A percentile compares a stretch with the other conserved stretches of the same genome.
Conservation (phyloP, 2,113 vertebrate genomes). For the Etheostoma spectabile region DNA sequence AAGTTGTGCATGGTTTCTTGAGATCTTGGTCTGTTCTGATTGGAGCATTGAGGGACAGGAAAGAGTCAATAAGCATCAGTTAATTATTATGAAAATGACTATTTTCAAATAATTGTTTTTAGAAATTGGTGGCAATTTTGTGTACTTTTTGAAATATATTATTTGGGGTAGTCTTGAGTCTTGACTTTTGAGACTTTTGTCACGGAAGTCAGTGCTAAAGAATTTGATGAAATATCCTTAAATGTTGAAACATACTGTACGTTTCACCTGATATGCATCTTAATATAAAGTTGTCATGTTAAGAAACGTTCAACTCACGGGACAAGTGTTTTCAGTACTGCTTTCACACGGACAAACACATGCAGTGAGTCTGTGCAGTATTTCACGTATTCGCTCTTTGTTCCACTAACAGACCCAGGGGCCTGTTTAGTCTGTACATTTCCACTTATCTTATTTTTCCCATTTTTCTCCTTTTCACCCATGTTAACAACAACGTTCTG, state of each 20-base stretch:
- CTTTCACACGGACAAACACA: slow-evolving; percentile 35
- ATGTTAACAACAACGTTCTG: slow-evolving; percentile 51
- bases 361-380: slow-evolving; percentile 48
- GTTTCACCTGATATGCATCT: neutral
- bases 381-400: slow-evolving; percentile 73
- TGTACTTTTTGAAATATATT: no score
- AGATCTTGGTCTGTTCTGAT: no score
- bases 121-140: no score
- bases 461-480: slow-evolving; percentile 48
- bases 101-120: no score
- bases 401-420: slow-evolving; percentile 40
- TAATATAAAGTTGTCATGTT: neutral
- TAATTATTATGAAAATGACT: no score
- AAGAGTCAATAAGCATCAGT: no score
- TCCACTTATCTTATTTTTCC: slow-evolving; percentile 70
- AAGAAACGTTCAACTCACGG: neutral
- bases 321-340: neutral
- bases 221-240: neutral
- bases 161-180: no score
- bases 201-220: neutral
- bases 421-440: slow-evolving; percentile 77
- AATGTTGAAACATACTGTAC: no score
- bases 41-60: no score
- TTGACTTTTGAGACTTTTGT: no score
- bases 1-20: no score